Evolutionary conservation across 2,888 invertebrate species (phyloP), one percentile per base, ranked within the genome.

Genomic region (Pasiphila rectangulata): DNA sequence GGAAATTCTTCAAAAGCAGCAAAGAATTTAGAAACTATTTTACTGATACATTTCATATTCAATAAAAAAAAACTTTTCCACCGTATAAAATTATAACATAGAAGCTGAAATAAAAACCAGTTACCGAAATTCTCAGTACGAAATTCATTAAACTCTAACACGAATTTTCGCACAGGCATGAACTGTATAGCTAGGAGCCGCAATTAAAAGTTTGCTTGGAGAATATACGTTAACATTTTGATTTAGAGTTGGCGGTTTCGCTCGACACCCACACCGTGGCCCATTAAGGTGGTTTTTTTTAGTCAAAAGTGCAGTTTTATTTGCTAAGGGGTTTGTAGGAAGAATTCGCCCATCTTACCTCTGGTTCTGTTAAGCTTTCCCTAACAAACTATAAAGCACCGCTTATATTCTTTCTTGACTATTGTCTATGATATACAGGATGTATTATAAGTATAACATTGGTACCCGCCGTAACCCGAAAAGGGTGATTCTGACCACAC

Each of bases 171-270:
- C 69, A 69, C 74, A 69, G 69, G 67, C 71, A 70, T 72, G 69
- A 72, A 75, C 75, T 75, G 74, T 80, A 75, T 79, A 77, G 76
- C 78, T 64, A 75, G 69, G 63, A 64, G 66, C 79, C 79, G 81
- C 83, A 87, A 86, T 87, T 85, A 86, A 86, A 86, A 85, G 83
- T 86, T 85, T 70, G 66, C 67, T 71, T 64, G 63, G 75, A 69
- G 75, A 69, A 78, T 80, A 80, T 78, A 76, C 72, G 76, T 72
- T 65, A 78, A 80, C 76, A 75, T 81, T 85, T 80, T 82, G 81
- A 84, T 84, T 81, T 79, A 83, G 79, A 85, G 77, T 84, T 83
- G 63, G 74, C 63, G 74, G 75, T 69, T 72, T 55, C 60, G 61
- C 54, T 64, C 66, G 63, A 67, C 73, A 67, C 70, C 64, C 65